phyloP scores from a whole-genome alignment of 2,797 vertebrate genomes.

The Otus scops region DNA sequence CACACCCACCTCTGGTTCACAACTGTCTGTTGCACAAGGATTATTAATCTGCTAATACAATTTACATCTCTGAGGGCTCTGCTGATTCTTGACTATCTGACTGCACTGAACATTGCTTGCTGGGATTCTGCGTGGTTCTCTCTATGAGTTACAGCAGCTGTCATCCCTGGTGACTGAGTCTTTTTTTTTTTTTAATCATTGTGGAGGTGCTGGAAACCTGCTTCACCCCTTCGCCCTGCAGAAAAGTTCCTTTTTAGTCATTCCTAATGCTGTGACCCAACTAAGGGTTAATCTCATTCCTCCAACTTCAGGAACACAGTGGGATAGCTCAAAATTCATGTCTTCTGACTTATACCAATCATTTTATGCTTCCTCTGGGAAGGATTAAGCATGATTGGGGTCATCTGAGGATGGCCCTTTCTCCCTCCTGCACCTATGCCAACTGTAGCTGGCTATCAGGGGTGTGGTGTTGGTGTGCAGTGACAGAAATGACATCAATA shows the following conservation, averaged over 20 bases:
- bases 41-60: background rate
- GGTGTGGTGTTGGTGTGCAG: background rate
- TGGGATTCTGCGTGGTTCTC: background rate
- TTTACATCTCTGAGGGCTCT: background rate
- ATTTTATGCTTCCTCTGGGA: background rate
- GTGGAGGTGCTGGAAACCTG: background rate
- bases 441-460: background rate
- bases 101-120: background rate
- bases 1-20: background rate
- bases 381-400: background rate
- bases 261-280: background rate
- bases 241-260: background rate
- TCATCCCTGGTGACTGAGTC: background rate
- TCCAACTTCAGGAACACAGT: background rate
- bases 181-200: background rate
- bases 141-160: background rate
- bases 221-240: background rate
- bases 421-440: background rate
- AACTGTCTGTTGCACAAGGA: background rate
- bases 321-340: fast-evolving
- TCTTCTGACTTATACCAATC: background rate
- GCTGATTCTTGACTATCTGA: background rate
- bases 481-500: background rate
- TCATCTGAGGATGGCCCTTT: background rate
- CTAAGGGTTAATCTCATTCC: background rate